Base-by-base conservation (phyloP, 2,888 invertebrate genomes). In the Acleris cristana region DNA sequence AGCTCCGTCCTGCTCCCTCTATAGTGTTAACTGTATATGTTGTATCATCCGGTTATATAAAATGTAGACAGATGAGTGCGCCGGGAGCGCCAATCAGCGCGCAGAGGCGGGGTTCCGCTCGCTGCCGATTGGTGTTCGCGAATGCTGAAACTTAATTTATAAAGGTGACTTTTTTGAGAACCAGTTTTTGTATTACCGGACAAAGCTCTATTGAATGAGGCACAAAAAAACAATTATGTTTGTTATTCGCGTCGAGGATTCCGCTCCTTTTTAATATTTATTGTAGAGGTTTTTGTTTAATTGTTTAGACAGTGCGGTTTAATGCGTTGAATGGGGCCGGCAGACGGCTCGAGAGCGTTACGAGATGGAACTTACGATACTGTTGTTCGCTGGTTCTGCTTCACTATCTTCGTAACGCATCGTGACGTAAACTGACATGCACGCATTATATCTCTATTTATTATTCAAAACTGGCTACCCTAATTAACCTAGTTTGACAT, bases 21-120 rank as follows among this genome's bases (percentile, higher is more conserved):
- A 80, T 80, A 89, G 79, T 89, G 87, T 87, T 90, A 89, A 92
- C 91, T 92, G 92, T 92, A 92, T 90, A 91, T 91, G 90, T 90
- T 92, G 92, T 92, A 93, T 92, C 92, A 90, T 86, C 86, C 86
- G 87, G 90, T 89, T 92, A 92, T 92, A 91, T 91, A 92, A 92
- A 92, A 88, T 92, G 91, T 91, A 86, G 87, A 88, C 86, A 91
- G 90, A 82, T 83, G 84, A 83, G 87, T 86, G 83, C 76, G 71
- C 70, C 73, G 72, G 69, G 65, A 66, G 76, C 67, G 70, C 92
- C 92, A 92, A 92, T 92, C 71, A 80, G 68, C 68, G 61, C 14
- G 70, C 73, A 45, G 60, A 55, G 19, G 68, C 76, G 76, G 83
- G 80, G 87, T 90, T 89, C 90, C 90, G 83, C 86, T 74, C 76